These are phyloP conservation scores for Numida meleagris DNA, from an alignment of 2,113 vertebrate species.

Conservation along the genomic window DNA sequence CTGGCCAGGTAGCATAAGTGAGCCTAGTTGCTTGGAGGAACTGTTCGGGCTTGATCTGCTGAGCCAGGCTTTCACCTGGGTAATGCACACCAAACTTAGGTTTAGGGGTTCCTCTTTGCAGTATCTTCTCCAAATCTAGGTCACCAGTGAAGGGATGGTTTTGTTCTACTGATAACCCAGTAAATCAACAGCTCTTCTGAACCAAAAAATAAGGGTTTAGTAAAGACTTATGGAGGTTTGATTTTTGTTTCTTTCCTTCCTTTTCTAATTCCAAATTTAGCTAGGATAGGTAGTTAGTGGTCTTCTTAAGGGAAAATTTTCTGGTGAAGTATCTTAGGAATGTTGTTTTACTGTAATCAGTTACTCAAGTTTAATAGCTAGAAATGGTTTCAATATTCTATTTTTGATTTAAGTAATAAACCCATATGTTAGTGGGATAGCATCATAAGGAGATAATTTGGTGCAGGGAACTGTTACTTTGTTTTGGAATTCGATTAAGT, in stretches of 20 bases:
- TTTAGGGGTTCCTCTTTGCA: neutral
- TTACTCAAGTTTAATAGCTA: constrained; percentile 44
- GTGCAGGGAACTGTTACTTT: constrained; percentile 54
- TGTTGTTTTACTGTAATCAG: constrained; percentile 22
- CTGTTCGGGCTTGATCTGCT: neutral
- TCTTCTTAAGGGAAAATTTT: neutral
- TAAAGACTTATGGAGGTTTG: neutral
- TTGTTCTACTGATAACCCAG: neutral
- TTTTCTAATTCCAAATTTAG: constrained; percentile 22
- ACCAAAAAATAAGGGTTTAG: neutral
- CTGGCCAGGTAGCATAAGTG: neutral
- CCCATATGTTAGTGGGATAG: constrained; percentile 32
- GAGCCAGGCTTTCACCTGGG: neutral
- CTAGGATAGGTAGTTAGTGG: neutral
- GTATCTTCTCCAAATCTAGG: neutral
- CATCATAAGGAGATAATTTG: constrained; percentile 34
- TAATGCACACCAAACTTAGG: neutral
- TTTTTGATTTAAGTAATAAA: constrained; percentile 64
- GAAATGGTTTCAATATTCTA: constrained; percentile 42
- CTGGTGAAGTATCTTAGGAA: neutral
- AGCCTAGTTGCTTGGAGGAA: neutral
- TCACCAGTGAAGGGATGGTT: neutral
- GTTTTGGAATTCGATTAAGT: constrained; percentile 66
- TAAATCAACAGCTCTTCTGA: neutral
- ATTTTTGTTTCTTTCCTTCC: neutral